These are phyloP conservation scores for Microtus pennsylvanicus DNA, from an alignment of 2,113 vertebrate genomes.

Conservation along the genomic window DNA sequence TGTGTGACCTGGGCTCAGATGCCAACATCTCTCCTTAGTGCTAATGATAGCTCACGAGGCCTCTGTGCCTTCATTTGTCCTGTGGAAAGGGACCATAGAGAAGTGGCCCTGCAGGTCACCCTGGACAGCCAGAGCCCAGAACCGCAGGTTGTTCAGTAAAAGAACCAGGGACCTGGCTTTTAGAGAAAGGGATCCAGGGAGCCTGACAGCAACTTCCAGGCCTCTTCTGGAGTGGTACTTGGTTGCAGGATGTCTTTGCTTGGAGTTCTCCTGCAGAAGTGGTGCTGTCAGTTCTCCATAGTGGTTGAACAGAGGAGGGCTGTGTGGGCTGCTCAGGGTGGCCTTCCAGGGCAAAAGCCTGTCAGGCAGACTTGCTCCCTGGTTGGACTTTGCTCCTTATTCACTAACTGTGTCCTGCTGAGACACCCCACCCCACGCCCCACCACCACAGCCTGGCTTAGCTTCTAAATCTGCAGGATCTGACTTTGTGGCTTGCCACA, in stretches of 20 bases:
- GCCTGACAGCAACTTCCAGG: neutral
- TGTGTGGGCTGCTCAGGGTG: neutral
- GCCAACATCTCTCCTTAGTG: neutral
- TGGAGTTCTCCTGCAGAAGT: too few relatives aligned
- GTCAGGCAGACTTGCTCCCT: neutral
- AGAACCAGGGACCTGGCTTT: neutral
- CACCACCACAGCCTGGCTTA: too few relatives aligned
- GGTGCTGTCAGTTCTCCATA: neutral
- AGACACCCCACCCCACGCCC: neutral
- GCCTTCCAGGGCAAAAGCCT: too few relatives aligned
- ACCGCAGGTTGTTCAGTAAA: neutral
- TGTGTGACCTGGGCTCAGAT: neutral
- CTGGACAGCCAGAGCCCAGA: too few relatives aligned
- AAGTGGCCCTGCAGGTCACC: neutral
- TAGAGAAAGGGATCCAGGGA: neutral
- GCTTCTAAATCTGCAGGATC: neutral
- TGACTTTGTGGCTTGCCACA: neutral
- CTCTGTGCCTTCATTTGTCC: neutral
- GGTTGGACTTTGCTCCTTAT: neutral
- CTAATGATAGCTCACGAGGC: accelerated
- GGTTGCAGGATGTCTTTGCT: too few relatives aligned
- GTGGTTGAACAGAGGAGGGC: neutral
- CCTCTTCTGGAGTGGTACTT: neutral
- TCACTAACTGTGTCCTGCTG: neutral
- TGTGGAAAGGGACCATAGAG: neutral